These are phyloP conservation scores for Matsumyia berberina DNA, from an alignment of 2,888 invertebrate species.

Conservation along the genomic window DNA sequence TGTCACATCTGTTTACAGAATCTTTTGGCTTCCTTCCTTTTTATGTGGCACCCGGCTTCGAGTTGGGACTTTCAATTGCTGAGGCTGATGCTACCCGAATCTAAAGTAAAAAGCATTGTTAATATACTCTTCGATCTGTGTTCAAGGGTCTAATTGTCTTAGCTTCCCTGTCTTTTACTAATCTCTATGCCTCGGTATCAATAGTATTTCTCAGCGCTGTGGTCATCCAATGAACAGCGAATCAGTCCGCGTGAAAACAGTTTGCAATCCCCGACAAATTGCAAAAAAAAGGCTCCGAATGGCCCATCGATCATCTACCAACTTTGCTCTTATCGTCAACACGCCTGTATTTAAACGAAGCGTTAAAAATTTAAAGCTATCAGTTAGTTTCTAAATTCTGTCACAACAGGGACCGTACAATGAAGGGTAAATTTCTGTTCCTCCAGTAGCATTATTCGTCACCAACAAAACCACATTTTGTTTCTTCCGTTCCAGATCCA, in stretches of 20 bases:
- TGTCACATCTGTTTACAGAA: too few species aligned
- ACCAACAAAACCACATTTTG: not conserved
- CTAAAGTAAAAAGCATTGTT: too few species aligned
- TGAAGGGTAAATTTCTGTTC: not conserved
- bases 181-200: too few species aligned
- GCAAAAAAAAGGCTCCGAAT: not conserved
- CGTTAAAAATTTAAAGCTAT: not conserved
- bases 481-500: not conserved
- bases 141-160: too few species aligned
- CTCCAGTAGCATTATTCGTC: not conserved
- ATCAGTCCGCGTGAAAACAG: not conserved
- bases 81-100: too few species aligned
- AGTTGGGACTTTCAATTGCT: too few species aligned
- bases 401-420: not conserved
- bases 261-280: not conserved
- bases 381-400: constrained; percentile 4
- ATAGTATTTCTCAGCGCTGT: too few species aligned
- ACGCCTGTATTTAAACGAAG: constrained; percentile 7
- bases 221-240: too few species aligned
- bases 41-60: too few species aligned
- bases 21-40: too few species aligned
- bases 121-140: too few species aligned
- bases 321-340: not conserved
- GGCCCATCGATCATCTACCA: constrained; percentile 5
- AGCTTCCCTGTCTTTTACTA: too few species aligned